phyloP scores from a whole-genome alignment of 2,797 vertebrate species.

The Moxostoma hubbsi region DNA sequence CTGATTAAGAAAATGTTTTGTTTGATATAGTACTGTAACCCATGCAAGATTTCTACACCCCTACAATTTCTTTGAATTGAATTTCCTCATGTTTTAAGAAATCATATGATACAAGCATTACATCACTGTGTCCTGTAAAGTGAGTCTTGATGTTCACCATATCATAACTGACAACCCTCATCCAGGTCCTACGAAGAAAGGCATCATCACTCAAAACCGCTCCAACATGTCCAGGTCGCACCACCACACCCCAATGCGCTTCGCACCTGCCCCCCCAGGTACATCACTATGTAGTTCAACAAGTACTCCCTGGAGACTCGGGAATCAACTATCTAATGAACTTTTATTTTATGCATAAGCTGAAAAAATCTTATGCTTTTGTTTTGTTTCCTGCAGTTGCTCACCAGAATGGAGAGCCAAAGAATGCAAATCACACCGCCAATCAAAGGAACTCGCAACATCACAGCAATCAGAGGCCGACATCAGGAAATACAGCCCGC shows the following conservation, averaged over 20 bases:
- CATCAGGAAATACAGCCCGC: slow-evolving; percentile 65
- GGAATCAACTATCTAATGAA: neutral
- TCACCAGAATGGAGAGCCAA: slow-evolving; percentile 90
- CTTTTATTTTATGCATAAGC: neutral
- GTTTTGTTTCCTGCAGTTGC: slow-evolving; percentile 69
- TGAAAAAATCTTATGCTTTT: neutral
- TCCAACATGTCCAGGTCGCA: slow-evolving; percentile 70
- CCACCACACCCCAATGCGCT: slow-evolving; percentile 83
- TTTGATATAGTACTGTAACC: too few species aligned
- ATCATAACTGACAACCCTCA: slow-evolving; percentile 20
- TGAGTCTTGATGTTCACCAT: neutral
- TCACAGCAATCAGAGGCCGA: slow-evolving; percentile 74
- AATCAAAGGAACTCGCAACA: slow-evolving; percentile 76
- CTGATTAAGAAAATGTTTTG: too few species aligned
- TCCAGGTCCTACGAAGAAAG: slow-evolving; percentile 90
- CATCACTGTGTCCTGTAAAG: neutral
- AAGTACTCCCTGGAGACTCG: neutral
- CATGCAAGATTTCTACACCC: too few species aligned
- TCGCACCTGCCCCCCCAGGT: slow-evolving; percentile 94
- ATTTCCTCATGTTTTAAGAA: too few species aligned
- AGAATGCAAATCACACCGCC: slow-evolving; percentile 60
- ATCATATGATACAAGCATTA: too few species aligned
- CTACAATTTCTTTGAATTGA: too few species aligned
- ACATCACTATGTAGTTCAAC: slow-evolving; percentile 32
- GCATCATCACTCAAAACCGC: slow-evolving; percentile 68